Evolutionary conservation across 2,113 vertebrate genomes (phyloP), one percentile per base, ranked within the genome.

Genomic region (Loxodonta africana): DNA sequence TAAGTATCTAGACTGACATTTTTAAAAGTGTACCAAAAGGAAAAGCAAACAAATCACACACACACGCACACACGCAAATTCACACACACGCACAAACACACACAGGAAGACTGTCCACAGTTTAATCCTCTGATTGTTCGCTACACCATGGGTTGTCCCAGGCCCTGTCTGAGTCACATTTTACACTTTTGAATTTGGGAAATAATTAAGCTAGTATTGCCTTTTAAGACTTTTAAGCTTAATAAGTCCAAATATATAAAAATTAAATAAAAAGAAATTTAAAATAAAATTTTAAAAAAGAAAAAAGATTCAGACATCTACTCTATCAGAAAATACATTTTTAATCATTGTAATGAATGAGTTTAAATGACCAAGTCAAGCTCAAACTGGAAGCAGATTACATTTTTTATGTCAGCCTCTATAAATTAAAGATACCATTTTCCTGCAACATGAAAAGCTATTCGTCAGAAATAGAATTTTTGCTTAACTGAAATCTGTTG

Each of bases 401-500:
- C 33, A 48, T 74, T 76, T 91, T 92, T 89, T 85, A 51, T 76
- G 37, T n/a, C 65, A 93, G 48, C 12, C 8, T 46, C 57, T 83
- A 73, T 37, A 89, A 69, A 89, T 77, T 37, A 93, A 73, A 86
- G 25, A 78, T 15, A 48, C 41, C 23, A 48, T 78, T 69, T 83
- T 84, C 1, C 8, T 77, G 33, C 86, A 82, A 76, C 51, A 51
- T 20, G 17, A 85, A 78, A 91, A 71, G 41, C 21, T 69, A 51
- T 21, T 63, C 53, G 15, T 6, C 41, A 30, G 37, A 95, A 89
- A 62, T 3, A 76, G 57, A 89, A 96, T 44, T 91, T 96, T 67
- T 91, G 20, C 80, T 80, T 25, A 67, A 71, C 17, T 62, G 14
- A 95, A 95, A 57, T 93, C 57, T 93, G 15, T 87, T 80, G 65